Conservation (phyloP, 2,888 invertebrate species). For the Macaria liturata region DNA sequence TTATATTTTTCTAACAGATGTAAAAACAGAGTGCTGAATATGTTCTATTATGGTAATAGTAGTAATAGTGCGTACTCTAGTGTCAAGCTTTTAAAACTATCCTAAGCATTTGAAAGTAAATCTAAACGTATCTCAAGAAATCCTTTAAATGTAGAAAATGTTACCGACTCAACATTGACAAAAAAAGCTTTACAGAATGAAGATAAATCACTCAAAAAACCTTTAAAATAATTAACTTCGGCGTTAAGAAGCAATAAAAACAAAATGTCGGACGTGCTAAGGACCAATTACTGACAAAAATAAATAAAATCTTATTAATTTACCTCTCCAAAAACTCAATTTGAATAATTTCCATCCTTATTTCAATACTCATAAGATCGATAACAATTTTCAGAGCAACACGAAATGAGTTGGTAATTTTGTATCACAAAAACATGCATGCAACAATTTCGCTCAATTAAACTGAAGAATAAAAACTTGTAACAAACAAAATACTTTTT, state of each 20-base stretch:
- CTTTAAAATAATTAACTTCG: constrained; percentile 32
- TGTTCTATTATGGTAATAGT: too few species aligned
- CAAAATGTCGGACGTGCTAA: constrained; percentile 37
- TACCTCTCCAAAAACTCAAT: not conserved
- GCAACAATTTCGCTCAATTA: constrained; percentile 76
- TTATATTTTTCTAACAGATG: too few species aligned
- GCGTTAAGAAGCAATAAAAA: constrained; percentile 29
- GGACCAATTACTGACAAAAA: constrained; percentile 43
- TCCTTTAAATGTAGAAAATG: too few species aligned
- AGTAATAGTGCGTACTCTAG: too few species aligned
- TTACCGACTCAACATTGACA: not conserved
- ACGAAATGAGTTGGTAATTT: constrained; percentile 14
- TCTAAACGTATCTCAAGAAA: too few species aligned
- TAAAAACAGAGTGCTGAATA: too few species aligned
- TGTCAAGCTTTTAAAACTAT: too few species aligned
- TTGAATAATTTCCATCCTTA: constrained; percentile 11
- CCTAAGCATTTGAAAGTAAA: too few species aligned
- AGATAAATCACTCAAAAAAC: constrained; percentile 31
- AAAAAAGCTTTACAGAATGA: constrained; percentile 17
- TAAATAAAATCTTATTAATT: constrained; percentile 23
- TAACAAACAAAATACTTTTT: constrained; percentile 41
- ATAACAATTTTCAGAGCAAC: constrained; percentile 1
- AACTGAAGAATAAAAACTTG: constrained; percentile 67
- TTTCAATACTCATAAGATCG: not conserved
- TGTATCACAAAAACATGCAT: constrained; percentile 60